Evolutionary conservation across 2,888 invertebrate species (phyloP).

Genomic region (Eledona agricola): DNA sequence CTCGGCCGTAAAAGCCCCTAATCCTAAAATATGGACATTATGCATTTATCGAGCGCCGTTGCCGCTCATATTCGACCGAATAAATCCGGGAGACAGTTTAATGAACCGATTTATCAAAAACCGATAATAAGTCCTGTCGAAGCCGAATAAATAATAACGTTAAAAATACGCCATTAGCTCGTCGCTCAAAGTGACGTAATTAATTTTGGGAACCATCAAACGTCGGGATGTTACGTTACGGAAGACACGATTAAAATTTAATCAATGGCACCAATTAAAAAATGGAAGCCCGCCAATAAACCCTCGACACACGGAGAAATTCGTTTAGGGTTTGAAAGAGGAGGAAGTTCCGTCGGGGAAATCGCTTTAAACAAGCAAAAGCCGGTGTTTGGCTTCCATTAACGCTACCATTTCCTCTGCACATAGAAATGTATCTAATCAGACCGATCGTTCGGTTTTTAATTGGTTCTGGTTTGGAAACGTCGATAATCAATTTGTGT

Average conservation of each 20-base stretch:
- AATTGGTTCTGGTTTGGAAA: no score
- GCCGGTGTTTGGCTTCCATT: constrained; percentile 41
- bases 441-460: no score
- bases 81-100: constrained; percentile 18
- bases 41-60: constrained; percentile 25
- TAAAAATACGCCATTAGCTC: neutral
- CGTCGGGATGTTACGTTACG: no score
- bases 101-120: constrained; percentile 27
- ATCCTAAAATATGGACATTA: constrained; percentile 26
- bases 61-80: constrained; percentile 18
- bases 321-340: no score
- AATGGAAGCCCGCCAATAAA: no score
- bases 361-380: constrained; percentile 41
- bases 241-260: neutral
- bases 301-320: no score
- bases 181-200: neutral
- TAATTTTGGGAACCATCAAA: constrained; percentile 1
- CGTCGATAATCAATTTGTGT: no score
- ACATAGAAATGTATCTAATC: constrained; percentile 31
- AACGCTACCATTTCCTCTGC: constrained; percentile 20
- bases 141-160: constrained; percentile 20
- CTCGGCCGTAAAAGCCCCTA: constrained; percentile 16
- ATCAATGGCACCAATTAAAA: no score
- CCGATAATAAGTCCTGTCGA: constrained; percentile 4
- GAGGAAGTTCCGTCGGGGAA: no score